Evolutionary conservation across 53 echinoderm and acorn worm genomes (phyloP).

Genomic region (Echinometra lucunter): DNA sequence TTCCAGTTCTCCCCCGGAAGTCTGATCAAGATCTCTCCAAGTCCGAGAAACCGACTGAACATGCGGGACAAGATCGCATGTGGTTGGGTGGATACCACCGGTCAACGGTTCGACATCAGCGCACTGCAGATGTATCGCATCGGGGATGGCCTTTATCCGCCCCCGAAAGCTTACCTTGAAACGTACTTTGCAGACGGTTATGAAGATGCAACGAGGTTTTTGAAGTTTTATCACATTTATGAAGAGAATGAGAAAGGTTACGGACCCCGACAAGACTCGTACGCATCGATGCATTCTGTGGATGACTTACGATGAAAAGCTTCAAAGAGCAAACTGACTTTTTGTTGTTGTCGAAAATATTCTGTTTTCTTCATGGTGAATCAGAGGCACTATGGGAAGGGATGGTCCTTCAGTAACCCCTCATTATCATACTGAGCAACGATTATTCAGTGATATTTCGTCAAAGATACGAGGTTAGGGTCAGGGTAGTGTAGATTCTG

Average conservation of each 20-base stretch:
- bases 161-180: constrained; percentile 86
- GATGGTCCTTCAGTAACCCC: too few species aligned
- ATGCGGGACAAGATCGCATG: constrained; percentile 92
- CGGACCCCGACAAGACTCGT: constrained; percentile 70
- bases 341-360: too few species aligned
- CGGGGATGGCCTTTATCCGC: constrained; percentile 87
- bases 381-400: too few species aligned
- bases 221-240: constrained; percentile 89
- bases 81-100: constrained; percentile 91
- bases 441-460: too few species aligned
- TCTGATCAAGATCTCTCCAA: constrained; percentile 83
- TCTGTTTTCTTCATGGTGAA: too few species aligned
- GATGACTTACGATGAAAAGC: constrained; percentile 69
- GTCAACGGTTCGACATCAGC: constrained; percentile 91
- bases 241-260: constrained; percentile 79
- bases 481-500: too few species aligned
- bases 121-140: constrained; percentile 90
- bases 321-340: neutral
- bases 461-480: too few species aligned
- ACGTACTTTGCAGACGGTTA: constrained; percentile 89
- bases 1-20: constrained; percentile 79
- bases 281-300: constrained; percentile 85
- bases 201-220: constrained; percentile 85
- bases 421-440: too few species aligned
- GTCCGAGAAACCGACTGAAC: constrained; percentile 80